Conservation (phyloP, 2,888 invertebrate species). For the Sinotaia quadrata region DNA sequence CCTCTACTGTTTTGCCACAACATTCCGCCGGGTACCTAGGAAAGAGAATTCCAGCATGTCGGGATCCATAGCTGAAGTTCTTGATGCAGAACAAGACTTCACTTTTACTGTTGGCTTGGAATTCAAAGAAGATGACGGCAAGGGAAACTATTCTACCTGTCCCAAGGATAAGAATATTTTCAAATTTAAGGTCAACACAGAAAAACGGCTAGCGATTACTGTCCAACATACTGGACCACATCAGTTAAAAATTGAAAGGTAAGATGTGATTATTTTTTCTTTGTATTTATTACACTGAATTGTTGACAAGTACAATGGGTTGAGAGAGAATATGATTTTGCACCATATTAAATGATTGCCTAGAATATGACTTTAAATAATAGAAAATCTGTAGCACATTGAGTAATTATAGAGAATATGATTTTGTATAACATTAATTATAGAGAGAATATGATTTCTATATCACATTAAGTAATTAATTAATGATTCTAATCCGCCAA, state of each 20-base stretch:
- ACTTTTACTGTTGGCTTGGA: conserved; percentile 93
- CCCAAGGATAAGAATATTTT: conserved; percentile 78
- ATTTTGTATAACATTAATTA: too few species aligned
- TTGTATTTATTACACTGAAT: too few species aligned
- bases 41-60: conserved; percentile 13
- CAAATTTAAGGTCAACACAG: conserved; percentile 82
- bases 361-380: too few species aligned
- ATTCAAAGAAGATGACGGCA: conserved; percentile 77
- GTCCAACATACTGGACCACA: conserved; percentile 76
- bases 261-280: too few species aligned
- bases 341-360: too few species aligned
- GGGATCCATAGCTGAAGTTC: conserved; percentile 25
- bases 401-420: too few species aligned
- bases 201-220: conserved; percentile 89
- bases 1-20: conserved; percentile 88
- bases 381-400: too few species aligned
- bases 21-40: conserved; percentile 88
- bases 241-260: conserved; percentile 84
- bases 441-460: too few species aligned
- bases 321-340: too few species aligned
- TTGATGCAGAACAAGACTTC: conserved; percentile 77
- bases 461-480: too few species aligned
- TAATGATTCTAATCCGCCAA: too few species aligned
- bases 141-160: conserved; percentile 80
- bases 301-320: too few species aligned